Percentiles rank a stretch among this genome's conserved stretches.
These are phyloP conservation scores for Pristiophorus japonicus DNA, from an alignment of 2,113 vertebrate species.

Conservation along the genomic window DNA sequence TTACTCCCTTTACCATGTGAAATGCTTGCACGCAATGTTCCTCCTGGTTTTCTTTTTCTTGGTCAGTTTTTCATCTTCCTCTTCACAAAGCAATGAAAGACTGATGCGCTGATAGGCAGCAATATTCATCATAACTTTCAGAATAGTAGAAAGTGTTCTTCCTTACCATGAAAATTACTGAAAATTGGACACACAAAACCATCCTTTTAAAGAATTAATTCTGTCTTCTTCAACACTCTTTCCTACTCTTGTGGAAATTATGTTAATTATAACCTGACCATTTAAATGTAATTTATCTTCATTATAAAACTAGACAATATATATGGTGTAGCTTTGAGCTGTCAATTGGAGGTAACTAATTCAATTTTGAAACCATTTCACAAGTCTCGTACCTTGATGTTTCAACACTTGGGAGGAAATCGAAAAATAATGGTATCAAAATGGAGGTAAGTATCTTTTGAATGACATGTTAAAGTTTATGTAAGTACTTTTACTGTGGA, in stretches of 20 bases:
- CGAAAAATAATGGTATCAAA: neutral
- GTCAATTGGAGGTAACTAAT: neutral
- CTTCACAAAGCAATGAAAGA: neutral
- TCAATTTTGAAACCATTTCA: neutral
- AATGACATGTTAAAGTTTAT: neutral
- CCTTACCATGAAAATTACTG: neutral
- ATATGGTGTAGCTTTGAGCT: too few relatives aligned
- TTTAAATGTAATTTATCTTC: neutral
- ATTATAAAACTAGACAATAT: neutral
- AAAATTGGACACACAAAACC: neutral
- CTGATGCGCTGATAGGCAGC: neutral
- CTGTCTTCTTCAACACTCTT: neutral
- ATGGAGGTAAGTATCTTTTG: too few relatives aligned
- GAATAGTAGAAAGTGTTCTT: neutral
- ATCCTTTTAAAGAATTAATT: neutral
- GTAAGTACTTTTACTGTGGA: neutral
- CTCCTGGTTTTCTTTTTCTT: neutral
- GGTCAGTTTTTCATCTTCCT: neutral
- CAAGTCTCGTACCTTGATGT: neutral
- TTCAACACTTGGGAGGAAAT: neutral
- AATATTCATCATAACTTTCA: neutral
- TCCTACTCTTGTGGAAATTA: neutral
- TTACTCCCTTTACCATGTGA: neutral
- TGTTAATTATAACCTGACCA: neutral
- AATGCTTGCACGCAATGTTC: neutral